These are phyloP conservation scores for Acleris laterana DNA, from an alignment of 2,888 invertebrate species.

Conservation along the genomic window DNA sequence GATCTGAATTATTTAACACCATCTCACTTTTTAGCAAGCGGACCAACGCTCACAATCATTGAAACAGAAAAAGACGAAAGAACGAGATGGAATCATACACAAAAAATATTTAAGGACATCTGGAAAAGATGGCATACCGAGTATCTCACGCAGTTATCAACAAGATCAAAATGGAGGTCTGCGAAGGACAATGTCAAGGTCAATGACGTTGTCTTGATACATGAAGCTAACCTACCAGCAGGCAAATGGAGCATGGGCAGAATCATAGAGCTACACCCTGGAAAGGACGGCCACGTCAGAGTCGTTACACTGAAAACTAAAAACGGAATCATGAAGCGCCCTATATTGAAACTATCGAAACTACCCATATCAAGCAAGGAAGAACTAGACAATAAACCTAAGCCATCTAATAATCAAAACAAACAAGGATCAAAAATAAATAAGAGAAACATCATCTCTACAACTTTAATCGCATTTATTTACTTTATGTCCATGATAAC, in stretches of 20 bases:
- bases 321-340: conserved; percentile 34
- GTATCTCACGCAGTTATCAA: conserved; percentile 41
- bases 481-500: too few relatives aligned
- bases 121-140: conserved; percentile 24
- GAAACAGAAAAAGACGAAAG: neutral
- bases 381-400: too few relatives aligned
- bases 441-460: conserved; percentile 1
- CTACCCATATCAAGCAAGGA: neutral
- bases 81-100: neutral
- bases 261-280: conserved; percentile 40
- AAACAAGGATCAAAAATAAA: neutral
- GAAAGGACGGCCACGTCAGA: conserved; percentile 39
- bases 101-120: neutral
- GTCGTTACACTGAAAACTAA: conserved; percentile 40
- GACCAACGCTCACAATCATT: neutral
- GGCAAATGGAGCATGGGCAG: conserved; percentile 43
- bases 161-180: conserved; percentile 42
- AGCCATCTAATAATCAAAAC: neutral
- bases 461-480: conserved; percentile 3
- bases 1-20: neutral
- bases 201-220: conserved; percentile 42
- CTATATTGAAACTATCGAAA: conserved; percentile 16
- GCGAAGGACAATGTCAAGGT: conserved; percentile 39
- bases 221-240: conserved; percentile 41
- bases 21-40: neutral